Evolutionary conservation across 30 jellyfish, hydroid and myxozoan genomes (phyloP).

Genomic region (Sanderia malayensis): DNA sequence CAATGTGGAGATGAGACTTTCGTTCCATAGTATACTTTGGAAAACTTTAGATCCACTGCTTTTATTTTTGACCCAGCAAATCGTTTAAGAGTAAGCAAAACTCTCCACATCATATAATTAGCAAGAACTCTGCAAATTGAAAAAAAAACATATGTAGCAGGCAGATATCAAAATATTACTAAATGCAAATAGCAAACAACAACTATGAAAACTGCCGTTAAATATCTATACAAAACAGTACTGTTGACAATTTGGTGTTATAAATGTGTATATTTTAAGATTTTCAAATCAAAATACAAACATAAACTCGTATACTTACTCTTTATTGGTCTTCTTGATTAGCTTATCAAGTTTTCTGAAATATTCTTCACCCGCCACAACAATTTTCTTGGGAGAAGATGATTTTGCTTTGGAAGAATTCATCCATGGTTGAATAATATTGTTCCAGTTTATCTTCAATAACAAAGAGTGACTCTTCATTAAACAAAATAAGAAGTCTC

Average conservation of each 20-base stretch:
- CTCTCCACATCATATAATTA: slow-evolving; percentile 41
- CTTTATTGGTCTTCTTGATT: slow-evolving; percentile 18
- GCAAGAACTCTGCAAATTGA: slow-evolving; percentile 36
- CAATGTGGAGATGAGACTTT: slow-evolving; percentile 22
- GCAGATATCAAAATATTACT: no score
- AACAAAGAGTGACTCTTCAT: background rate
- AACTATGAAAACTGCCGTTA: no score
- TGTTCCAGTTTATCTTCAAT: slow-evolving; percentile 28
- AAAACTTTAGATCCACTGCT: slow-evolving; percentile 10
- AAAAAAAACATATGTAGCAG: no score
- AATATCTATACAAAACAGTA: no score
- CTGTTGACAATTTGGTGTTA: no score
- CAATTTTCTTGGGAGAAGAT: background rate
- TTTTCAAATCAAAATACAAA: no score
- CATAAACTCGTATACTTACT: no score
- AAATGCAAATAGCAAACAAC: no score
- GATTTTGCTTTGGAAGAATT: background rate
- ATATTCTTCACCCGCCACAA: slow-evolving; percentile 26
- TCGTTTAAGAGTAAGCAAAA: background rate
- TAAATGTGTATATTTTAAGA: no score
- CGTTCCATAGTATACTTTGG: slow-evolving; percentile 18
- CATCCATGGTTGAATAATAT: background rate
- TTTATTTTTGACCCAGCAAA: slow-evolving; percentile 30
- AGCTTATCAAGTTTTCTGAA: slow-evolving; percentile 23
- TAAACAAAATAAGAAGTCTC: no score